Percentiles rank a stretch among this genome's conserved stretches.
These are phyloP conservation scores for Macrotis lagotis DNA, from an alignment of 2,113 vertebrate genomes.

Conservation along the genomic window DNA sequence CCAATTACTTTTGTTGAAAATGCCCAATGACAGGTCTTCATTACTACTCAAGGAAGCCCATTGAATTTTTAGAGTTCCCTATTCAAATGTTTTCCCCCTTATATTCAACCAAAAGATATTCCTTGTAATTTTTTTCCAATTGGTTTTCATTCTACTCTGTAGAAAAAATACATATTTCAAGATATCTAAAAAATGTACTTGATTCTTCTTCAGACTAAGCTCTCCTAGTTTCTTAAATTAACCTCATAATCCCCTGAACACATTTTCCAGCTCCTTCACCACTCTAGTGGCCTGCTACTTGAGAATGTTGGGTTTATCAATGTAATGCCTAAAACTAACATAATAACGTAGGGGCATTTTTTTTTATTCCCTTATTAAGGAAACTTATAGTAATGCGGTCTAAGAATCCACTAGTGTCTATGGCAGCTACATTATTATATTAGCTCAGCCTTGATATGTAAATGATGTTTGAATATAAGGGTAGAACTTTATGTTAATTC, in stretches of 20 bases:
- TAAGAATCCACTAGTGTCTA: not conserved
- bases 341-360: not conserved
- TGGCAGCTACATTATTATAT: not conserved
- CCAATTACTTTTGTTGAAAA: not conserved
- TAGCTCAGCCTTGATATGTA: constrained; percentile 1
- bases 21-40: not conserved
- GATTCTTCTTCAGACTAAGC: constrained; percentile 15
- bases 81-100: not conserved
- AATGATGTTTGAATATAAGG: not conserved
- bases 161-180: constrained; percentile 14
- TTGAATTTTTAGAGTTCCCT: not conserved
- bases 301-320: not conserved
- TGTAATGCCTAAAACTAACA: not conserved
- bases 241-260: not conserved
- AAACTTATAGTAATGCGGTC: not conserved
- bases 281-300: not conserved
- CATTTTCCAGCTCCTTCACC: not conserved
- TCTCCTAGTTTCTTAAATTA: not conserved
- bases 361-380: not conserved
- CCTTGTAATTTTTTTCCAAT: not conserved
- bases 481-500: not conserved
- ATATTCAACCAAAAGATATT: not conserved
- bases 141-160: not conserved
- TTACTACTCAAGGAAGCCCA: not conserved
- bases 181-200: not conserved